A percentile compares a stretch with the other conserved stretches of the same genome.
These are phyloP conservation scores for Lanistes nyassanus DNA, from an alignment of 1,140 invertebrate species.

Conservation along the genomic window DNA sequence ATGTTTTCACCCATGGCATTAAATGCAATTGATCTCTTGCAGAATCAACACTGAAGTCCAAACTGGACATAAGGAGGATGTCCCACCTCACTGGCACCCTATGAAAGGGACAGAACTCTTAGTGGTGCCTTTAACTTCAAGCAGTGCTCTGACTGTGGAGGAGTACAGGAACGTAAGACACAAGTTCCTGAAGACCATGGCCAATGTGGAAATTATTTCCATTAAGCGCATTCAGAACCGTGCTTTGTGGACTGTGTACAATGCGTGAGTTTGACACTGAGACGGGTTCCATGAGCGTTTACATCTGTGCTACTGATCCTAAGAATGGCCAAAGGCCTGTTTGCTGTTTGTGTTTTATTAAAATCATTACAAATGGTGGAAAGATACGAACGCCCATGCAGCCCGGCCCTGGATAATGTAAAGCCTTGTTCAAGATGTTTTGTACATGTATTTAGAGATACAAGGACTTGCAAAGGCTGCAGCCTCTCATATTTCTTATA, in stretches of 20 bases:
- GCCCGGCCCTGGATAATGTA: no score
- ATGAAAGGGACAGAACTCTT: slow-evolving; percentile 28
- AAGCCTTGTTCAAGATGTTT: no score
- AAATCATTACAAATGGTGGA: no score
- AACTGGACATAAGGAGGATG: not conserved
- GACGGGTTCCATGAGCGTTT: no score
- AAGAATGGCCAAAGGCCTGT: no score
- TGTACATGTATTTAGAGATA: no score
- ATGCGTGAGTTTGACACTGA: slow-evolving; percentile 33
- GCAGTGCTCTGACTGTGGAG: slow-evolving; percentile 14
- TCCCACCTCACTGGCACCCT: slow-evolving; percentile 34
- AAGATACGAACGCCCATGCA: no score
- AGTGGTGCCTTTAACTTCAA: slow-evolving; percentile 3
- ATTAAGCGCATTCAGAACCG: slow-evolving; percentile 42
- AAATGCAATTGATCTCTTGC: not conserved
- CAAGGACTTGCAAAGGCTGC: no score
- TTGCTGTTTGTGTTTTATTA: no score
- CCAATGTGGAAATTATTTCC: slow-evolving; percentile 33
- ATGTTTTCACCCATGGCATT: no score
- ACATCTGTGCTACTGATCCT: no score
- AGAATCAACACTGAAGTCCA: slow-evolving; percentile 8
- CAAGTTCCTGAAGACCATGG: slow-evolving; percentile 34
- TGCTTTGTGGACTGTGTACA: slow-evolving; percentile 40
- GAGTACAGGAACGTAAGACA: slow-evolving; percentile 38
- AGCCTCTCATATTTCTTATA: no score